Conservation (phyloP, 2,888 invertebrate genomes). For the Beris morrisii region DNA sequence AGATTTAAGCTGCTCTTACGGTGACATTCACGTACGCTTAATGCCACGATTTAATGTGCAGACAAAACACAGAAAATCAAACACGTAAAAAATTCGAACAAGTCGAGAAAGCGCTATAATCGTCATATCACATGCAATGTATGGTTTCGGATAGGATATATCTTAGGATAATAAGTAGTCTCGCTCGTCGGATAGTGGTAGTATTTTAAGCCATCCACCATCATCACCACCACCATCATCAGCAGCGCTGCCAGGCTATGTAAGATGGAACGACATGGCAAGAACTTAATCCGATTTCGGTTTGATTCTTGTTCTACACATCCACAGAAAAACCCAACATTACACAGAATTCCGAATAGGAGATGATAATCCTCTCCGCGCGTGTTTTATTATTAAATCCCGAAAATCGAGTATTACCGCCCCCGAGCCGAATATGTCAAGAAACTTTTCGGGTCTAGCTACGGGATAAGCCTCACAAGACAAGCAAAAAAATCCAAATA, state of each 20-base stretch:
- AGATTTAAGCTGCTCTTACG: constrained; percentile 19
- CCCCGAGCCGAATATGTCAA: constrained; percentile 3
- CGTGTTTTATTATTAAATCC: constrained; percentile 20
- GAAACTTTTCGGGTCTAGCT: neutral
- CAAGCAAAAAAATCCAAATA: neutral
- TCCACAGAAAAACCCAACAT: neutral
- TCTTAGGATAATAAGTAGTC: constrained; percentile 16
- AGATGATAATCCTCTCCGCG: constrained; percentile 7
- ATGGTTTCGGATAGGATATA: constrained; percentile 21
- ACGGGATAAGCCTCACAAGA: neutral
- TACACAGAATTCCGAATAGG: constrained; percentile 1
- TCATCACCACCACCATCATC: neutral
- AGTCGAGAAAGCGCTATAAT: constrained; percentile 13
- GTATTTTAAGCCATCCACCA: constrained; percentile 25
- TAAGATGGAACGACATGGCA: constrained; percentile 11
- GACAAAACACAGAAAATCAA: constrained; percentile 5
- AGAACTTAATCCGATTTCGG: constrained; percentile 33
- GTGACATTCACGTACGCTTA: constrained; percentile 23
- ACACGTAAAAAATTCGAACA: neutral
- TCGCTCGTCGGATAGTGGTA: constrained; percentile 5
- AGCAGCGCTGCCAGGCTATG: neutral
- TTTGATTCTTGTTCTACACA: neutral
- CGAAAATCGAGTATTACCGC: constrained; percentile 14
- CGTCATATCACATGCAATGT: constrained; percentile 23
- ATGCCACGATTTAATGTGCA: constrained; percentile 28